Evolutionary conservation across 2,888 invertebrate species (phyloP).

Genomic region (Nymphalis urticae): DNA sequence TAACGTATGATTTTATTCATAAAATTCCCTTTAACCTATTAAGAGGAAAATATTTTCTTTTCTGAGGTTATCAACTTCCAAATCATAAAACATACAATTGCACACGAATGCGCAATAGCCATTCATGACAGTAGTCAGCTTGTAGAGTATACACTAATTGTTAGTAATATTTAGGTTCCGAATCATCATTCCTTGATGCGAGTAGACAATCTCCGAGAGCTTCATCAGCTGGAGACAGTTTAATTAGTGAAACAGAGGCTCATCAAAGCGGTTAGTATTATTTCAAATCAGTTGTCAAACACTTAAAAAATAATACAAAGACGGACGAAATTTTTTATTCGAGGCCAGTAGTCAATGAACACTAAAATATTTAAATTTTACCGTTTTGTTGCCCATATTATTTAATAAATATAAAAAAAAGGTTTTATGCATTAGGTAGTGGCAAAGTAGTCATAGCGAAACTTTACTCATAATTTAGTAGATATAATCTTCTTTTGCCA

Average conservation of each 20-base stretch:
- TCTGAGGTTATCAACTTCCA: not conserved
- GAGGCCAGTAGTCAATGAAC: too few relatives aligned
- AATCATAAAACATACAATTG: not conserved
- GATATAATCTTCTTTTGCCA: slow-evolving; percentile 71
- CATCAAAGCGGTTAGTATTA: slow-evolving; percentile 75
- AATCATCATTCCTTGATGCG: slow-evolving; percentile 74
- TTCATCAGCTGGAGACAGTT: slow-evolving; percentile 74
- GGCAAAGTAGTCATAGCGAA: slow-evolving; percentile 81
- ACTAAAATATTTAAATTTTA: not conserved
- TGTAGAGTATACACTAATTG: slow-evolving; percentile 13
- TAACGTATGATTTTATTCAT: too few relatives aligned
- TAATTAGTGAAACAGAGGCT: slow-evolving; percentile 75
- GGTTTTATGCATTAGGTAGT: slow-evolving; percentile 63
- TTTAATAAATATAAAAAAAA: not conserved
- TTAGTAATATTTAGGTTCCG: slow-evolving; percentile 62
- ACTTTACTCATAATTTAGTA: slow-evolving; percentile 76
- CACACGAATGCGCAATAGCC: slow-evolving; percentile 8
- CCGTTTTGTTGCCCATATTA: not conserved
- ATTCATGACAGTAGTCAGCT: slow-evolving; percentile 14
- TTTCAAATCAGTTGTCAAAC: not conserved
- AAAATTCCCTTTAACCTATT: too few relatives aligned
- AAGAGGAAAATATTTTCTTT: not conserved
- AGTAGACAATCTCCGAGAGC: slow-evolving; percentile 75
- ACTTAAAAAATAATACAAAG: not conserved
- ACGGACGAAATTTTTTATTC: not conserved